These are phyloP conservation scores for Leptopterna dolabrata DNA, from an alignment of 2,888 invertebrate species.

Conservation along the genomic window DNA sequence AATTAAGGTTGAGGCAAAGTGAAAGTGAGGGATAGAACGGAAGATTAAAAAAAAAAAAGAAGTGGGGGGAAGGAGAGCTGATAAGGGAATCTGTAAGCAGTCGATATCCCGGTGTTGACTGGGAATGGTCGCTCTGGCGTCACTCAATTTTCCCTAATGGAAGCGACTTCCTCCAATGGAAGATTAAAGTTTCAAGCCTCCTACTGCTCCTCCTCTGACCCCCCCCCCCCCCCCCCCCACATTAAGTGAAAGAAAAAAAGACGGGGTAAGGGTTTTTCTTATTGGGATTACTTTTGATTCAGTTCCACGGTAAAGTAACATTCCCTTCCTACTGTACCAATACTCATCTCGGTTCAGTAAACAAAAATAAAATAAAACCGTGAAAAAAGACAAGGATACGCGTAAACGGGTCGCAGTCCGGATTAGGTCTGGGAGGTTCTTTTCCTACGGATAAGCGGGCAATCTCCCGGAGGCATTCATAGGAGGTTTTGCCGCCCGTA, in stretches of 20 bases:
- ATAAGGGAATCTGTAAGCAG: constrained; percentile 43
- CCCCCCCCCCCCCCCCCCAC: neutral
- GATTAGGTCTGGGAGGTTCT: constrained; percentile 10
- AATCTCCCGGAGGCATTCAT: constrained; percentile 14
- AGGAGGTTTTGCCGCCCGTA: constrained; percentile 34
- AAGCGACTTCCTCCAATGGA: constrained; percentile 33
- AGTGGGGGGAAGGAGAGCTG: neutral
- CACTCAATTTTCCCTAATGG: constrained; percentile 45
- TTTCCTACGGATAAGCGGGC: neutral
- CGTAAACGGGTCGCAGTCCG: constrained; percentile 19
- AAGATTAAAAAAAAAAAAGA: neutral
- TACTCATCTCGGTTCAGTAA: neutral
- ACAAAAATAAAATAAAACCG: neutral
- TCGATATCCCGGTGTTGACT: constrained; percentile 22
- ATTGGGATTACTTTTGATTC: constrained; percentile 32
- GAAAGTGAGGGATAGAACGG: neutral
- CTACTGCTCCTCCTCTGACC: neutral
- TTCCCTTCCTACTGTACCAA: neutral
- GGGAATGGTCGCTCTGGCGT: constrained; percentile 4
- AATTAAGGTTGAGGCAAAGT: neutral
- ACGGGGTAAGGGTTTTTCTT: neutral
- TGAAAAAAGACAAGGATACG: neutral
- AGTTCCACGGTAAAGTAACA: neutral
- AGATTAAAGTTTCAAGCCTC: constrained; percentile 46
- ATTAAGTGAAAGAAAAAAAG: neutral